Conservation (phyloP, 2,113 vertebrate genomes). For the Corythornis madagascariensis region DNA sequence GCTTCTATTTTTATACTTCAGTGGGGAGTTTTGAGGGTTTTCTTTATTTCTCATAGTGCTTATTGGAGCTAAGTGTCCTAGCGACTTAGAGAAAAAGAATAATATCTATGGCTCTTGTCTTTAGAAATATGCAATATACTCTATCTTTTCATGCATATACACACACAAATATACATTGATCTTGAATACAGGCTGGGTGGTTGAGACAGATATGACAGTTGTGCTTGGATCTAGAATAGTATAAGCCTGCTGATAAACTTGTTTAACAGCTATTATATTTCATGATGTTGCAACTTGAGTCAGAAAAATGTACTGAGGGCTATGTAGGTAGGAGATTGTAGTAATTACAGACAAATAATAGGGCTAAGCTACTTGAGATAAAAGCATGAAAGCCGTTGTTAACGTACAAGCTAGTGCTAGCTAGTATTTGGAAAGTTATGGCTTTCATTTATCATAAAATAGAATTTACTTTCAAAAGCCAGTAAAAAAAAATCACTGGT, state of each 20-base stretch:
- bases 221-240: not conserved
- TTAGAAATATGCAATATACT: not conserved
- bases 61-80: not conserved
- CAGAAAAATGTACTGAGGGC: not conserved
- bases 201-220: not conserved
- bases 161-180: not conserved
- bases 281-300: not conserved
- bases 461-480: not conserved
- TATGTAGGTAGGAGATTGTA: not conserved
- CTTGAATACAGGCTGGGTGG: not conserved
- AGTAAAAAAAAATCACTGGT: not conserved
- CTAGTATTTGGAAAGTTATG: not conserved
- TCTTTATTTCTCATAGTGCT: not conserved
- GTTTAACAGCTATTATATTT: not conserved
- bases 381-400: not conserved
- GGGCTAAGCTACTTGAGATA: not conserved
- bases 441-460: not conserved
- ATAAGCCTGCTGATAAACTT: not conserved
- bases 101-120: not conserved
- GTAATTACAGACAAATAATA: not conserved
- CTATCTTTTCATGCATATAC: not conserved
- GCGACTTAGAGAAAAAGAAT: not conserved
- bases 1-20: not conserved
- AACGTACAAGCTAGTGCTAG: not conserved
- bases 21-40: rapidly evolving